phyloP scores from a whole-genome alignment of 2,888 invertebrate genomes.

The Caenorhabditis sp. region DNA sequence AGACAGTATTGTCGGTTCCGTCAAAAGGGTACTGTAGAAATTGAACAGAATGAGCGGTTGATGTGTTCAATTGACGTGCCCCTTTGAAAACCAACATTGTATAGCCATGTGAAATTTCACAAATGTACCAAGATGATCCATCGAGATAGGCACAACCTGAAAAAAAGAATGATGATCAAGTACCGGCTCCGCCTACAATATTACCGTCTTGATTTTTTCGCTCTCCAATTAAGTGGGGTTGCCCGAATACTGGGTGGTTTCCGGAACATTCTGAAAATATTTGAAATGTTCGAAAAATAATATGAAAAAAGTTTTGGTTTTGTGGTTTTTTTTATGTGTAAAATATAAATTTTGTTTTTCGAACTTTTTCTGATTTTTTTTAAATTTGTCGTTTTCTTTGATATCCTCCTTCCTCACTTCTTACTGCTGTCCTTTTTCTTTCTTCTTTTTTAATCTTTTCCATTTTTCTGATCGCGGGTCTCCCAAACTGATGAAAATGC shows the following conservation, averaged over 20 bases:
- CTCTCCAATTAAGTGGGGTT: constrained; percentile 26
- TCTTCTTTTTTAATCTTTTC: background rate
- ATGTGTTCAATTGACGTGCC: constrained; percentile 31
- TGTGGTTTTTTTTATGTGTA: no score
- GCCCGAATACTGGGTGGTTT: constrained; percentile 15
- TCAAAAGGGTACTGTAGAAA: constrained; percentile 47
- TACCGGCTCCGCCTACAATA: no score
- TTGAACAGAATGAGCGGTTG: constrained; percentile 29
- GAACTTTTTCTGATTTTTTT: background rate
- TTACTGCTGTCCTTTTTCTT: background rate
- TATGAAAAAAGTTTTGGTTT: no score
- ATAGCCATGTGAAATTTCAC: constrained; percentile 49
- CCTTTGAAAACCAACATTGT: constrained; percentile 43
- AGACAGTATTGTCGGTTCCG: constrained; percentile 44
- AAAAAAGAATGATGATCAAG: background rate
- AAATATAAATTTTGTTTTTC: no score
- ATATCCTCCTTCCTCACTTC: background rate
- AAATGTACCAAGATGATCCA: constrained; percentile 43
- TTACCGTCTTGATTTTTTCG: constrained; percentile 27
- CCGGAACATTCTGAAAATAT: constrained; percentile 34
- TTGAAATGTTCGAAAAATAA: no score
- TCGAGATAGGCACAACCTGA: constrained; percentile 35
- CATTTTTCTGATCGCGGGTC: background rate
- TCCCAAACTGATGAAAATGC: constrained; percentile 27
- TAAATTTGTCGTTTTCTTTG: background rate